A percentile compares a stretch with the other conserved stretches of the same genome.
These are phyloP conservation scores for Megalops atlanticus DNA, from an alignment of 2,113 vertebrate species.

Conservation along the genomic window DNA sequence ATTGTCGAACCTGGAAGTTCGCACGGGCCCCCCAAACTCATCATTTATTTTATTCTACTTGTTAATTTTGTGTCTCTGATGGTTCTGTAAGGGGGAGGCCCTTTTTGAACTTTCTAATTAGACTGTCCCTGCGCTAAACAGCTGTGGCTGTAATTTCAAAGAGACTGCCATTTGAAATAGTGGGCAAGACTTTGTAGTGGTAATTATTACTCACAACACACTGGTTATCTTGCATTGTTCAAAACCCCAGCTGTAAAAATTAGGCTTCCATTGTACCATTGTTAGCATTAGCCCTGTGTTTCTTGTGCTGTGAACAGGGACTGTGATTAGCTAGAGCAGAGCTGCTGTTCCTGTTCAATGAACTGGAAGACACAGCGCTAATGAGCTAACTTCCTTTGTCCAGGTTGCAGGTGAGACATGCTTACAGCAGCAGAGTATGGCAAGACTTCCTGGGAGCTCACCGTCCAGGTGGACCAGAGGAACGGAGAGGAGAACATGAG, in stretches of 20 bases:
- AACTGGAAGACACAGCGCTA: neutral
- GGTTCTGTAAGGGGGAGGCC: too few species aligned
- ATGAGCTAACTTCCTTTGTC: neutral
- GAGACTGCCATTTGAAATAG: neutral
- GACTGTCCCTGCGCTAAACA: neutral
- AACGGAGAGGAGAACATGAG: constrained; percentile 62
- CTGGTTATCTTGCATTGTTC: neutral
- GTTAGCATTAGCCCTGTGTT: too few species aligned
- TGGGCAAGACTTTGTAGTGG: neutral
- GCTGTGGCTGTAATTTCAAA: neutral
- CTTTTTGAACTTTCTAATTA: neutral
- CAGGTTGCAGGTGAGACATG: constrained; percentile 64
- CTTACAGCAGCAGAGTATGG: constrained; percentile 70
- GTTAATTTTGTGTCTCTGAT: neutral
- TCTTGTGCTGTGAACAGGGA: neutral
- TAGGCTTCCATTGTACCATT: too few species aligned
- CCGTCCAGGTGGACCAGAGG: constrained; percentile 78
- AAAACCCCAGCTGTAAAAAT: neutral
- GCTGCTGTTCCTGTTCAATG: neutral
- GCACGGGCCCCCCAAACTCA: too few species aligned
- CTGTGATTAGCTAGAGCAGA: neutral
- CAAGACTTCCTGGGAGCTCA: constrained; percentile 88
- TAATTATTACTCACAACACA: neutral
- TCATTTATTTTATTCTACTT: neutral
- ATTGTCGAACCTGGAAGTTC: neutral